Conservation (phyloP, 2,113 vertebrate species). For the Mormyrus iriodes region DNA sequence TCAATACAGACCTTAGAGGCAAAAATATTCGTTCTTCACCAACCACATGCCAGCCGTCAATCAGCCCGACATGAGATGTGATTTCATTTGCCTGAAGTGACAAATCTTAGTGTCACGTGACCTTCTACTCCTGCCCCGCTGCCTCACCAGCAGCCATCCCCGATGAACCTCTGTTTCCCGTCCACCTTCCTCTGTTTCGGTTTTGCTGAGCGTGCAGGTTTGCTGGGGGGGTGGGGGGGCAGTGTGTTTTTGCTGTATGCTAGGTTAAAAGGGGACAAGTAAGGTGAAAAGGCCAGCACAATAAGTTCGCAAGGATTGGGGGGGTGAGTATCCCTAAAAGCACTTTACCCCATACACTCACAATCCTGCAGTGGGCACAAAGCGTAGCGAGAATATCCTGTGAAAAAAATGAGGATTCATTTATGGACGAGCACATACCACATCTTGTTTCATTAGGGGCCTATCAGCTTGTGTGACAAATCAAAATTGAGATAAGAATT, state of each 20-base stretch:
- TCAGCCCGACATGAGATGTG: not conserved
- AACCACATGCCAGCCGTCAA: not conserved
- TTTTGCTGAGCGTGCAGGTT: not conserved
- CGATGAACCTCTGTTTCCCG: not conserved
- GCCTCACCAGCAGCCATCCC: not conserved
- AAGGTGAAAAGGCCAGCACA: not conserved
- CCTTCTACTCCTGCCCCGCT: not conserved
- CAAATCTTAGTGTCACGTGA: not conserved
- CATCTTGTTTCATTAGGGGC: not conserved
- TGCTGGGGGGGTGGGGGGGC: not conserved
- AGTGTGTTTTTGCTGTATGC: not conserved
- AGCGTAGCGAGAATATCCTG: no score
- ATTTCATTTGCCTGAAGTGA: not conserved
- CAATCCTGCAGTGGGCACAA: not conserved
- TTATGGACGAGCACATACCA: not conserved
- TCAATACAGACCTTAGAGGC: not conserved
- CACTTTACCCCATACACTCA: not conserved
- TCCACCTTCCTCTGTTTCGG: not conserved
- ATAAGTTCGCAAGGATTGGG: not conserved
- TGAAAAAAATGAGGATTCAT: not conserved
- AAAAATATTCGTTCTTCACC: not conserved
- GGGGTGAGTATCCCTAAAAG: not conserved
- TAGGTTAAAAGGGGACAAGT: not conserved
- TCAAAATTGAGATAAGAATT: not conserved
- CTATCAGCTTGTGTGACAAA: not conserved